phyloP scores from a whole-genome alignment of 2,797 vertebrate species.

The Denticeps clupeoides region DNA sequence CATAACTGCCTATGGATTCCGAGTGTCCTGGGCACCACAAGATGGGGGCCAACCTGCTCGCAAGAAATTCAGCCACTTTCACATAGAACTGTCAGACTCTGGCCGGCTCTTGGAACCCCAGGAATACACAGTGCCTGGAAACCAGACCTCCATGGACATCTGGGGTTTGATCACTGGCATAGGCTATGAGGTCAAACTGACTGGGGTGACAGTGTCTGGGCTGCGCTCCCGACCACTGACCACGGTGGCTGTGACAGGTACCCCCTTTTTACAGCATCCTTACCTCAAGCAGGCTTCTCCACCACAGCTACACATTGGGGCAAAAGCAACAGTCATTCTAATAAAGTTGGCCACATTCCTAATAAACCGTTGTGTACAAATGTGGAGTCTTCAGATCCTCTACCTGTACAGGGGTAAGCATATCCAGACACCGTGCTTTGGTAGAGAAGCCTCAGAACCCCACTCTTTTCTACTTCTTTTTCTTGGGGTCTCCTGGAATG shows the following conservation, averaged over 20 bases:
- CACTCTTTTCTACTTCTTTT: constrained; percentile 25
- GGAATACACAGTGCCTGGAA: constrained; percentile 79
- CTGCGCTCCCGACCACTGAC: constrained; percentile 81
- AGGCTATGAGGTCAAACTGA: constrained; percentile 92
- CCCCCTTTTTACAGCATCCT: constrained; percentile 27
- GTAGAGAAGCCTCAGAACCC: constrained; percentile 37
- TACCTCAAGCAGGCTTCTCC: constrained; percentile 15
- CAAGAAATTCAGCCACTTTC: constrained; percentile 73
- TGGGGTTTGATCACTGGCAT: constrained; percentile 94
- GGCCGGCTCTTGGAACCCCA: constrained; percentile 90
- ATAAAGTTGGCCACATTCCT: too few species aligned
- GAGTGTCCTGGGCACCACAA: constrained; percentile 75
- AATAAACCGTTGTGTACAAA: too few species aligned
- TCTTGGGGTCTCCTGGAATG: constrained; percentile 7
- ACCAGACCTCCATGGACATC: constrained; percentile 77
- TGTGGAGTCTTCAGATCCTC: too few species aligned
- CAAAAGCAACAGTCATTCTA: too few species aligned
- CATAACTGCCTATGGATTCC: constrained; percentile 85
- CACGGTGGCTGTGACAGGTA: constrained; percentile 90
- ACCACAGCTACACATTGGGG: constrained; percentile 1
- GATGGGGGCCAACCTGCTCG: constrained; percentile 45
- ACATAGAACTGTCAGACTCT: constrained; percentile 85
- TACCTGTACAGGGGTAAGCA: too few species aligned
- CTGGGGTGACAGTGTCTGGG: constrained; percentile 74
- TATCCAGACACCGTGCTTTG: constrained; percentile 31